phyloP scores from a whole-genome alignment of 2,113 vertebrate species.

The Cromileptes altivelis region DNA sequence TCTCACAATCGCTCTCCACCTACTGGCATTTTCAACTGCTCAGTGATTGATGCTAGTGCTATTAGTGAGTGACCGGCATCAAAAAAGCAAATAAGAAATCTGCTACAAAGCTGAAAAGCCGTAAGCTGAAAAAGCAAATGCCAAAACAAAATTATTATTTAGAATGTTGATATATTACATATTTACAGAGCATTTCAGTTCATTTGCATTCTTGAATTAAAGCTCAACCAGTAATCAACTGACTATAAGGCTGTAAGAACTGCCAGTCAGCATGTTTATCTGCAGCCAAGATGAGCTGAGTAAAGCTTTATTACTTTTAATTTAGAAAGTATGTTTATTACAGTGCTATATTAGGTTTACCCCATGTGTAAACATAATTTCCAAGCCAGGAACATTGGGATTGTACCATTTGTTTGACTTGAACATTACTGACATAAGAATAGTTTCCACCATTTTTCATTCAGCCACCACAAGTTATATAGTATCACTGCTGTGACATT shows the following conservation, averaged over 20 bases:
- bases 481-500: neutral
- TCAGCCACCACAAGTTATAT: neutral
- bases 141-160: neutral
- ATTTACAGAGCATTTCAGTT: neutral
- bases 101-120: neutral
- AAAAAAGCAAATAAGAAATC: too few species aligned
- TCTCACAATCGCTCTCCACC: neutral
- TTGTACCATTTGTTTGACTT: neutral
- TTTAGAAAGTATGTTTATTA: too few species aligned
- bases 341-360: neutral
- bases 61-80: too few species aligned
- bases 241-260: neutral
- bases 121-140: neutral
- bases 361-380: neutral
- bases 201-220: slow-evolving; percentile 1
- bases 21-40: neutral
- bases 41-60: too few species aligned
- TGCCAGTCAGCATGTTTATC: neutral
- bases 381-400: neutral
- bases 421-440: neutral
- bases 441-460: neutral
- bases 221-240: neutral
- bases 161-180: neutral
- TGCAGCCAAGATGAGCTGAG: neutral
- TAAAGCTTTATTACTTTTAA: neutral